Percentiles rank a stretch among this genome's conserved stretches.
These are phyloP conservation scores for Caenorhabditis uteleia DNA, from an alignment of 2,888 invertebrate genomes.

Conservation along the genomic window DNA sequence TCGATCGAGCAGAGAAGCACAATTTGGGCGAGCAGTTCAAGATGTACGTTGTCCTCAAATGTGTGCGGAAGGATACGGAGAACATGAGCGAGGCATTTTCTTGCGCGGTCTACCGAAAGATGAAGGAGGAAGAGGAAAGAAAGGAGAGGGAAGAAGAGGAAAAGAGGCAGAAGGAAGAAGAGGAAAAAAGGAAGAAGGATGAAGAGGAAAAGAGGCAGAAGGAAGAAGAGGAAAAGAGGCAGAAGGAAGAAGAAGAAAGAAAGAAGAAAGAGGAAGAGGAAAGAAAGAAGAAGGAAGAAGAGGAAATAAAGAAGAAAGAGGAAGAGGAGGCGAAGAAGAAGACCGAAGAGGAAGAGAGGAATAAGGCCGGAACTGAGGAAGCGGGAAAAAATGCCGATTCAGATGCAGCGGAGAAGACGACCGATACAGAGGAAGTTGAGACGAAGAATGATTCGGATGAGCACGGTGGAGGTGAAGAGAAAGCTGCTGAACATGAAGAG, in stretches of 20 bases:
- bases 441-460: too few species aligned
- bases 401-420: too few species aligned
- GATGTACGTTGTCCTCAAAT: conserved; percentile 58
- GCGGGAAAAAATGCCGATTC: too few species aligned
- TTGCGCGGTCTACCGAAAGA: background rate
- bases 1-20: conserved; percentile 64
- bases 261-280: background rate
- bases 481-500: too few species aligned
- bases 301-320: too few species aligned
- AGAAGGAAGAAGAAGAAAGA: background rate
- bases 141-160: conserved; percentile 5
- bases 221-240: background rate
- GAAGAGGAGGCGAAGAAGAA: too few species aligned
- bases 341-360: too few species aligned
- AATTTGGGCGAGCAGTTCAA: conserved; percentile 56
- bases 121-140: background rate
- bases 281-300: background rate
- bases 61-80: too few species aligned
- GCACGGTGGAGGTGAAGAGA: too few species aligned
- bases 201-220: conserved; percentile 37
- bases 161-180: conserved; percentile 35
- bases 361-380: too few species aligned
- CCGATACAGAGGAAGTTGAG: too few species aligned
- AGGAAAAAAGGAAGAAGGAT: conserved; percentile 42
- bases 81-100: background rate